Evolutionary conservation across 2,113 vertebrate species (phyloP).

Genomic region (Engraulis encrasicolus): DNA sequence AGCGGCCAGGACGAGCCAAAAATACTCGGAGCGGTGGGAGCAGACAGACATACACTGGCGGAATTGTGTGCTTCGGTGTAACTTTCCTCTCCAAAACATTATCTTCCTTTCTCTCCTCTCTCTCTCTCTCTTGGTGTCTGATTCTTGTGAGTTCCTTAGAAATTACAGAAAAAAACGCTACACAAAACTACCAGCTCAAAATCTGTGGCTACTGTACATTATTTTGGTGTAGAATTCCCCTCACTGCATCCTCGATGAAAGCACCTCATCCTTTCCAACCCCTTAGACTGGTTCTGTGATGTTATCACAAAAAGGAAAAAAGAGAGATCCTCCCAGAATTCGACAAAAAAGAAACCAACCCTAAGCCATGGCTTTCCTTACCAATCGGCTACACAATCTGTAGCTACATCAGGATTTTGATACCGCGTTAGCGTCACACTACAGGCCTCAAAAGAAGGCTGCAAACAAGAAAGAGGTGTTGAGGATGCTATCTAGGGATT

Average conservation of each 20-base stretch:
- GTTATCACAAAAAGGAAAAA: not conserved
- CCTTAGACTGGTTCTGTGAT: slow-evolving; percentile 27
- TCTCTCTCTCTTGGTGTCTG: no score
- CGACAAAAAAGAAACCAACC: not conserved
- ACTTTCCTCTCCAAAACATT: slow-evolving; percentile 41
- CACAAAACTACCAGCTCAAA: no score
- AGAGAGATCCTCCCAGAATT: not conserved
- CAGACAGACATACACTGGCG: slow-evolving; percentile 32
- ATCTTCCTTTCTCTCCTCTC: no score
- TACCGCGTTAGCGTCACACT: not conserved
- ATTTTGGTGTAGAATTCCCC: no score
- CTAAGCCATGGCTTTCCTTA: not conserved
- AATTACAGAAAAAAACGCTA: no score
- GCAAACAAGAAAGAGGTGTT: no score
- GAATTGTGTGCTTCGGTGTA: slow-evolving; percentile 39
- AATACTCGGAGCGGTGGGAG: slow-evolving; percentile 36
- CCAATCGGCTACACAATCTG: not conserved
- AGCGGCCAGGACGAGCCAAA: slow-evolving; percentile 30
- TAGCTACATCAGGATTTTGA: not conserved
- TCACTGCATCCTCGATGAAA: not conserved
- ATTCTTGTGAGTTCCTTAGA: no score
- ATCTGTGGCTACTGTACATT: no score
- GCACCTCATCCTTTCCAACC: slow-evolving; percentile 10
- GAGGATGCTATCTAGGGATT: not conserved
- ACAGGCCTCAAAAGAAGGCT: no score